Conservation (phyloP, 2,797 vertebrate genomes). For the Phalanger gymnotis region DNA sequence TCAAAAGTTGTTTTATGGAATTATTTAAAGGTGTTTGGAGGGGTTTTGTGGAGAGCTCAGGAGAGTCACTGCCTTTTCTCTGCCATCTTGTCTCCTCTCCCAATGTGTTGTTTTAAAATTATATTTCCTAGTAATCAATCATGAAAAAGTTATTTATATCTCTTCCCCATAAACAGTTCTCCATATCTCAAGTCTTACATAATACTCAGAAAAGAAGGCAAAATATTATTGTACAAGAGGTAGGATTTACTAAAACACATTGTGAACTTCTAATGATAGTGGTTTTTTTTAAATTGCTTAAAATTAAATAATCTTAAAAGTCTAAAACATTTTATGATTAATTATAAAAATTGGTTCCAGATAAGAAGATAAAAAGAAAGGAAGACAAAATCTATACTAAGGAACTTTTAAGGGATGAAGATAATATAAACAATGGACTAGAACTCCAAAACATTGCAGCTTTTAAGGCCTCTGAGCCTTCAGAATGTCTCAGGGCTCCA, state of each 20-base stretch:
- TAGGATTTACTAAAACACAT: not conserved
- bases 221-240: not conserved
- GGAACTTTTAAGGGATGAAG: not conserved
- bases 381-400: not conserved
- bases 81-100: too few species aligned
- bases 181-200: not conserved
- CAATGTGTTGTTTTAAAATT: not conserved
- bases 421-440: constrained; percentile 23
- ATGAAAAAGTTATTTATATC: not conserved
- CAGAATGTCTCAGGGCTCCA: constrained; percentile 39
- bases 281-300: not conserved
- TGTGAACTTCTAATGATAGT: not conserved
- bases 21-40: too few species aligned
- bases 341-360: not conserved
- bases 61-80: too few species aligned
- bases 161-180: not conserved
- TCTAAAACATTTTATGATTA: not conserved
- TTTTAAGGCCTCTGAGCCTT: constrained; percentile 27
- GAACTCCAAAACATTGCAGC: constrained; percentile 24
- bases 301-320: not conserved
- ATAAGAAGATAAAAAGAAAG: not conserved
- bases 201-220: not conserved
- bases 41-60: too few species aligned
- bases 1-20: too few species aligned
- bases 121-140: not conserved